A percentile compares a stretch with the other conserved stretches of the same genome.
Conservation (phyloP, 2,797 vertebrate genomes). For the Buceros bicornis region DNA sequence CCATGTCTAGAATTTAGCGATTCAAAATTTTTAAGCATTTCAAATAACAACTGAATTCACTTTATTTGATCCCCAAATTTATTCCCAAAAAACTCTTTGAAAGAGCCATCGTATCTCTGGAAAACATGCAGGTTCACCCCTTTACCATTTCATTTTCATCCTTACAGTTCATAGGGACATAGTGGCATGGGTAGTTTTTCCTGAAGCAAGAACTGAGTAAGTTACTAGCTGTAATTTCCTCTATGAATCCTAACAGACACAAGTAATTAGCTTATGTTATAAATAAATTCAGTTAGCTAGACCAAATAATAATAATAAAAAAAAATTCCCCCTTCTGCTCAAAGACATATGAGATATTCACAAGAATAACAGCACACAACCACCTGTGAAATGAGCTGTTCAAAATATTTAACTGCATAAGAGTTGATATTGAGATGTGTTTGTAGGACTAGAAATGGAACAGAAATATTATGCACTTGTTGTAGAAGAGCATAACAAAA, state of each 20-base stretch:
- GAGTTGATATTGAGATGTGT: neutral
- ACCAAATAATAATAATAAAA: neutral
- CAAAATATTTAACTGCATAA: neutral
- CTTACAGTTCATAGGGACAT: neutral
- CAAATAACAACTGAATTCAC: neutral
- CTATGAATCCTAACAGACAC: neutral
- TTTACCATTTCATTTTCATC: neutral
- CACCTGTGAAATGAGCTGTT: neutral
- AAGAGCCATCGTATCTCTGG: neutral
- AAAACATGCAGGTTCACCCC: neutral
- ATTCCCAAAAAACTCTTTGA: neutral
- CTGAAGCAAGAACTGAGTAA: constrained; percentile 15
- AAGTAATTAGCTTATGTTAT: neutral
- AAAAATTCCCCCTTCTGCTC: neutral
- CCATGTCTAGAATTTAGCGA: neutral
- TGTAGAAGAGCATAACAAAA: neutral
- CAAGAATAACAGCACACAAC: neutral
- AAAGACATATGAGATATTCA: neutral
- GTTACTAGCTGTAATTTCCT: neutral
- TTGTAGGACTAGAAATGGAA: neutral
- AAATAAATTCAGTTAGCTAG: neutral
- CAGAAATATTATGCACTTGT: neutral
- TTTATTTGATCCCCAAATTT: neutral
- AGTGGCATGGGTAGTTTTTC: neutral
- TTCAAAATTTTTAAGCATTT: neutral